phyloP scores from a whole-genome alignment of 2,888 invertebrate species.

The Philopedon plagiatum region DNA sequence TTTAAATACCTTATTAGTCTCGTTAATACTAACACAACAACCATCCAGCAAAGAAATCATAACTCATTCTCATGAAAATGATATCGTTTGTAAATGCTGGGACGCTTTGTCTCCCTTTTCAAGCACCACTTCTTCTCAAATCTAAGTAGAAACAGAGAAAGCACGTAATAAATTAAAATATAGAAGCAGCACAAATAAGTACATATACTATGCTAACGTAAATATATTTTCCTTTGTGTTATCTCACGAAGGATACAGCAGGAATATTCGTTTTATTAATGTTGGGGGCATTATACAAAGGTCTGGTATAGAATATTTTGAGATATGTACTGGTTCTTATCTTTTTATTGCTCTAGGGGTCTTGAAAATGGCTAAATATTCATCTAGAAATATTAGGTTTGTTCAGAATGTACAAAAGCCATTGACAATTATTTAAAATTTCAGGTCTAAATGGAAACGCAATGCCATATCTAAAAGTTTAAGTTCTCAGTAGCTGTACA shows the following conservation, averaged over 20 bases:
- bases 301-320: conserved; percentile 14
- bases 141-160: conserved; percentile 36
- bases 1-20: no score
- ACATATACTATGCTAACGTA: conserved; percentile 8
- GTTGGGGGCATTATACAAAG: conserved; percentile 9
- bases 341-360: not conserved
- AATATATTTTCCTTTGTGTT: conserved; percentile 36
- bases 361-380: not conserved
- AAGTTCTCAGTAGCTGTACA: no score
- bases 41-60: not conserved
- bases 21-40: not conserved
- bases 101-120: not conserved
- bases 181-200: conserved; percentile 22
- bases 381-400: no score
- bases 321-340: conserved; percentile 4
- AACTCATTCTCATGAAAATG: not conserved
- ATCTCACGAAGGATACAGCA: conserved; percentile 21
- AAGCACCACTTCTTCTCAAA: not conserved
- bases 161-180: conserved; percentile 36
- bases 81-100: not conserved
- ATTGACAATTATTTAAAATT: no score
- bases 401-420: no score
- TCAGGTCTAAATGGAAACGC: no score
- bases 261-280: conserved; percentile 27
- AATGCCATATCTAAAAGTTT: no score